Percentiles rank a stretch among this genome's conserved stretches.
Conservation (phyloP, 2,797 vertebrate genomes). For the Columba guinea region DNA sequence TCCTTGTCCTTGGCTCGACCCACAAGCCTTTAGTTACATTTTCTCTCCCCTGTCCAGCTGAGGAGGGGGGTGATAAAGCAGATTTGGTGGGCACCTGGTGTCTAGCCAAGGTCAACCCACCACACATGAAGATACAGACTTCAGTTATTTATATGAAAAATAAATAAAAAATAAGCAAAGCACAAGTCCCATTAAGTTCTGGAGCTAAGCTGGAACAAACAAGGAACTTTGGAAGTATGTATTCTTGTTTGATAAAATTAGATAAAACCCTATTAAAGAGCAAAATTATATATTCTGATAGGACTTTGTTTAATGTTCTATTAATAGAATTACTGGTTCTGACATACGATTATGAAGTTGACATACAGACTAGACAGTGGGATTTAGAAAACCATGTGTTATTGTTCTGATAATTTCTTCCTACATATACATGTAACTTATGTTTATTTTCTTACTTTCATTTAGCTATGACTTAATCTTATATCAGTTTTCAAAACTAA, state of each 20-base stretch:
- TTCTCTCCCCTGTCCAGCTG: no score
- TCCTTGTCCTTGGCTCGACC: no score
- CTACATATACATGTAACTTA: not conserved
- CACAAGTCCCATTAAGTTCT: not conserved
- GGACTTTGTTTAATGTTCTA: not conserved
- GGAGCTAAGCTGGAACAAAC: not conserved
- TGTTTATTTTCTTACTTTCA: not conserved
- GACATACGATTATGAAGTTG: not conserved
- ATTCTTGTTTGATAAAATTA: not conserved
- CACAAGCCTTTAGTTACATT: no score
- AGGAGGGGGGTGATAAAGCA: no score
- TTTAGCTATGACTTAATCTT: not conserved
- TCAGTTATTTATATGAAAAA: not conserved
- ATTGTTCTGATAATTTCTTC: not conserved
- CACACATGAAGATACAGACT: not conserved
- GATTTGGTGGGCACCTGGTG: no score
- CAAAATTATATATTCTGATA: not conserved
- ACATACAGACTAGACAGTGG: not conserved
- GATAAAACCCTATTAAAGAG: not conserved
- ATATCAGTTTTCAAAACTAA: not conserved
- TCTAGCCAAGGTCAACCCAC: no score
- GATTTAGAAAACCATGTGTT: not conserved
- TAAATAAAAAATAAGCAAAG: not conserved
- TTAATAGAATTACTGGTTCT: not conserved
- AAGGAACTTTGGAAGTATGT: not conserved